phyloP scores from a whole-genome alignment of 2,113 vertebrate species.

The Trinectes maculatus region DNA sequence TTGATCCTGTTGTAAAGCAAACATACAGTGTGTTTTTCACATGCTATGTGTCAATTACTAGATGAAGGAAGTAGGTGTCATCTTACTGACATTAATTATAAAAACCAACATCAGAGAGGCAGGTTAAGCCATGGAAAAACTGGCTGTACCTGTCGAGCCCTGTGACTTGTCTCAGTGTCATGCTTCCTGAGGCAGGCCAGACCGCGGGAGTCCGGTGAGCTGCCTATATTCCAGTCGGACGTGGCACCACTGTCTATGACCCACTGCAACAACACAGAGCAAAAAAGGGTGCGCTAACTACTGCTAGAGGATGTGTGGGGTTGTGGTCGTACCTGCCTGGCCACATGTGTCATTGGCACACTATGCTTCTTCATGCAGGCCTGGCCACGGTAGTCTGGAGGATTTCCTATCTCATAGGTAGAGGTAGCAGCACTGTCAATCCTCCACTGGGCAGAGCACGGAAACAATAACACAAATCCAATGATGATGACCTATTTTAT shows the following conservation, averaged over 20 bases:
- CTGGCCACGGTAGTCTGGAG: conserved; percentile 93
- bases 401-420: conserved; percentile 94
- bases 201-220: conserved; percentile 89
- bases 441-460: conserved; percentile 89
- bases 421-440: conserved; percentile 99
- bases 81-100: conserved; percentile 11
- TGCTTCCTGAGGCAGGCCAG: conserved; percentile 91
- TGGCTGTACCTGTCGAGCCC: conserved; percentile 93
- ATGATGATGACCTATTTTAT: not conserved
- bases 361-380: conserved; percentile 93
- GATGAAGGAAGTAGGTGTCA: not conserved
- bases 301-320: conserved; percentile 61
- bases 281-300: conserved; percentile 77
- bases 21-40: not conserved
- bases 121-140: conserved; percentile 35
- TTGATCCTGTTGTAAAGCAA: too few species aligned
- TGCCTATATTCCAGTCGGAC: conserved; percentile 96
- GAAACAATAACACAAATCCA: conserved; percentile 43
- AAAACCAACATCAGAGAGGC: not conserved
- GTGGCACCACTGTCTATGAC: conserved; percentile 95
- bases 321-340: conserved; percentile 92
- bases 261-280: conserved; percentile 96
- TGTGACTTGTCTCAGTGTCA: conserved; percentile 92
- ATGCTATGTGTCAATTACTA: not conserved
- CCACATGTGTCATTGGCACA: conserved; percentile 90